phyloP scores from a whole-genome alignment of 2,888 invertebrate genomes.

The Neoitamus cyanurus region DNA sequence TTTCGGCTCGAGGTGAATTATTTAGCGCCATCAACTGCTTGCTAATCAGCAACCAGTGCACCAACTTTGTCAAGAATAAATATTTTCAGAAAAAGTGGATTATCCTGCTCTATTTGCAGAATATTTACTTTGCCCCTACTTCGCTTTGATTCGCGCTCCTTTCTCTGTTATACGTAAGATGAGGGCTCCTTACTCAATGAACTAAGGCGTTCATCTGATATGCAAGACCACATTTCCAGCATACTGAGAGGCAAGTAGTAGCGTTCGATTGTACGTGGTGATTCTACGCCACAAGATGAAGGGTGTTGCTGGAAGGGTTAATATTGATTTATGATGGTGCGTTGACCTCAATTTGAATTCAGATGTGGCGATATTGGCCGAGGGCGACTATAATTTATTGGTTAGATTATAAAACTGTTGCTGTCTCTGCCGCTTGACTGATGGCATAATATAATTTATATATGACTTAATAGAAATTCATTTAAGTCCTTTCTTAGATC shows the following conservation, averaged over 20 bases:
- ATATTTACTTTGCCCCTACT: slow-evolving; percentile 2
- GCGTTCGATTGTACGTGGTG: slow-evolving; percentile 30
- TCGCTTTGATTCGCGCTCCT: background rate
- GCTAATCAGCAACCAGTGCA: background rate
- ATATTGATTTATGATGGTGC: slow-evolving; percentile 45
- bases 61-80: background rate
- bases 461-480: slow-evolving; percentile 33
- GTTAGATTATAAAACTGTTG: slow-evolving; percentile 44
- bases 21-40: background rate
- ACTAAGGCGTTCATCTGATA: slow-evolving; percentile 39
- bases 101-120: slow-evolving; percentile 18
- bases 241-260: slow-evolving; percentile 27
- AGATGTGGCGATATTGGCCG: slow-evolving; percentile 29
- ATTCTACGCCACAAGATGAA: slow-evolving; percentile 35
- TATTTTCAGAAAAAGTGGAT: slow-evolving; percentile 7
- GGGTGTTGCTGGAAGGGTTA: slow-evolving; percentile 40
- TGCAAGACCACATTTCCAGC: slow-evolving; percentile 41
- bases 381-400: slow-evolving; percentile 33
- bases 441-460: slow-evolving; percentile 33
- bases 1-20: background rate
- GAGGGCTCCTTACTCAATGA: slow-evolving; percentile 20
- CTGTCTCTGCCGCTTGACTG: slow-evolving; percentile 31
- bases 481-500: slow-evolving; percentile 13
- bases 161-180: background rate
- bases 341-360: slow-evolving; percentile 47